Evolutionary conservation across 1,140 invertebrate genomes (phyloP), one percentile per base, ranked within the genome.

Genomic region (Nephotettix cincticeps): DNA sequence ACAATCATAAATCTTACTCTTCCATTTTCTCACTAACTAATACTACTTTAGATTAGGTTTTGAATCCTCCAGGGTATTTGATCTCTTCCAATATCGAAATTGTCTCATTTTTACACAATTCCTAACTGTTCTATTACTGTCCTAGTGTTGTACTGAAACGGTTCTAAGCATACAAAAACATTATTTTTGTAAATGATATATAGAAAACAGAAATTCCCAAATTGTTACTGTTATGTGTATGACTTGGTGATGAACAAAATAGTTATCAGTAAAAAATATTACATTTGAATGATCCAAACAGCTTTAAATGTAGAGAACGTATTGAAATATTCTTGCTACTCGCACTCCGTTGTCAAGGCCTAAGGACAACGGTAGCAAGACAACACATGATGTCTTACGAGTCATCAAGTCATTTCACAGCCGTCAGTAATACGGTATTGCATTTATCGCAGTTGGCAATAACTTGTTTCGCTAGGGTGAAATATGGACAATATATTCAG

Each of bases 131-230:
- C 6, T 9, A 40, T 9, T 40, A 17, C 17, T 51, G 6, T 4
- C 4, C 14, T 51, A 51, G 6, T 19, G 21, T 19, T 21, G 14
- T 19, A 19, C 14, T 51, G 4, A 51, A 4, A 17, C 3, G 19
- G 3, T 21, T 19, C 19, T 19, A n/a, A 3, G 4, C 6, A 51
- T 21, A 17, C 4, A 19, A 17, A 51, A 4, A 51, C 3, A 51
- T 51, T 51, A 51, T 51, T 51, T 51, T 51, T 51, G n/a, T 51
- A 51, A n/a, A 17, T 19, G 19, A 51, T 51, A 51, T 51, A 11
- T 21, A 51, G 14, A 4, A 40, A 9, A 17, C 14, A 4, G 14
- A 3, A 4, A n/a, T n/a, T n/a, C n/a, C n/a, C n/a, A 11, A 4
- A n/a, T 19, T 4, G 47, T 19, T 4, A 17, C 4, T 51, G 21